Percentiles rank a stretch among this genome's conserved stretches.
Conservation (phyloP, 2,113 vertebrate species). For the Tauraco erythrolophus region DNA sequence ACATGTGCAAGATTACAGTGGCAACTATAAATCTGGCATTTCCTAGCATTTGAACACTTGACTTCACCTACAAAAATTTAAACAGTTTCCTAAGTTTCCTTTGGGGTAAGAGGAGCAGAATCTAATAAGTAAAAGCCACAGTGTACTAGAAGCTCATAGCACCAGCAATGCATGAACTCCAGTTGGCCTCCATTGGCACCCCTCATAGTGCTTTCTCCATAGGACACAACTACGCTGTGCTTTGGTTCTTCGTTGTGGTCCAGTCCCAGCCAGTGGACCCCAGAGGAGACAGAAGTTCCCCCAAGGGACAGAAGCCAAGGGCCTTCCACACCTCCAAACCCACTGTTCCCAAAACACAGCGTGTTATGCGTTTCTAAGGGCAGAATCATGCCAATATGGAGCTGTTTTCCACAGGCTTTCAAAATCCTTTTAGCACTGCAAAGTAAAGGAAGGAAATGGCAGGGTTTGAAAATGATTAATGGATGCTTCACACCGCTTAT, state of each 20-base stretch:
- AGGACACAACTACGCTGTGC: not conserved
- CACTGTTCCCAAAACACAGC: not conserved
- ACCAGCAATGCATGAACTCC: not conserved
- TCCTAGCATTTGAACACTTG: not conserved
- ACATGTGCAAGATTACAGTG: not conserved
- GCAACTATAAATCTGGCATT: constrained; percentile 20
- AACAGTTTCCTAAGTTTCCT: not conserved
- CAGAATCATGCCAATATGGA: not conserved
- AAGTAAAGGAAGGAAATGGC: not conserved
- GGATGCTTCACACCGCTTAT: not conserved
- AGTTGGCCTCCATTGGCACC: not conserved
- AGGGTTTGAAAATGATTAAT: not conserved
- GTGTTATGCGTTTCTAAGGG: accelerated
- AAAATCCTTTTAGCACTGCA: not conserved
- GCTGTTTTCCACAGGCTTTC: not conserved
- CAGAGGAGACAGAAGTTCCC: not conserved
- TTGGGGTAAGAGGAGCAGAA: not conserved
- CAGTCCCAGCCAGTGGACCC: not conserved
- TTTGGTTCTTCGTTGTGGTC: not conserved
- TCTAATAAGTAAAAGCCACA: not conserved
- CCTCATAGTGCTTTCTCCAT: not conserved
- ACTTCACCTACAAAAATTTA: not conserved
- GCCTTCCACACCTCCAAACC: not conserved
- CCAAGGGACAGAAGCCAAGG: not conserved
- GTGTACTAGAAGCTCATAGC: not conserved